These are phyloP conservation scores for Paracentrotus lividus DNA, from an alignment of 53 echinoderm and acorn worm species.

Conservation along the genomic window DNA sequence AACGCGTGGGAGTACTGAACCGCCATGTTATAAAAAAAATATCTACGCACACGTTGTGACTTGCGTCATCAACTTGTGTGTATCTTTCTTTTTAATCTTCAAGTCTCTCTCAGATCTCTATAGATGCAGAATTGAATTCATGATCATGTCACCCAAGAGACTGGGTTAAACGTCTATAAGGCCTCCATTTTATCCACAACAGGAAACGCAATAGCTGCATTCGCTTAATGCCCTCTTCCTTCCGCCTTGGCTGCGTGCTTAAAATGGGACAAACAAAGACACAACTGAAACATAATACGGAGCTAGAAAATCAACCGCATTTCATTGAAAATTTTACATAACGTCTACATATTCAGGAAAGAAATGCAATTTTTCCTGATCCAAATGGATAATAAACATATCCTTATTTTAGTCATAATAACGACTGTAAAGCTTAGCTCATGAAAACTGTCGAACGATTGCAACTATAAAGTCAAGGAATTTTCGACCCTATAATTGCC, in stretches of 20 bases:
- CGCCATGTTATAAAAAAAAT: not conserved
- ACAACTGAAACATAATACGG: not conserved
- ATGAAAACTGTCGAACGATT: not conserved
- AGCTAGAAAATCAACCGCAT: not conserved
- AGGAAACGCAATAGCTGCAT: slow-evolving; percentile 22
- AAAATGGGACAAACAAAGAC: not conserved
- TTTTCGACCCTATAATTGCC: not conserved
- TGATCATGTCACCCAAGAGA: slow-evolving; percentile 43
- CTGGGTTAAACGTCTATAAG: slow-evolving; percentile 55
- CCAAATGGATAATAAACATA: not conserved
- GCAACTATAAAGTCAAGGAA: not conserved
- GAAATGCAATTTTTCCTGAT: not conserved
- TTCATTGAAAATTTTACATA: not conserved
- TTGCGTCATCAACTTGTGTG: slow-evolving; percentile 63
- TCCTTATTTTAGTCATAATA: not conserved
- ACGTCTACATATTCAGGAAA: not conserved
- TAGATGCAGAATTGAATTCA: slow-evolving; percentile 21
- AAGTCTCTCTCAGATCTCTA: slow-evolving; percentile 14
- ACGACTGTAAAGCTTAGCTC: too few species aligned
- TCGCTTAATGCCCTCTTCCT: slow-evolving; percentile 14
- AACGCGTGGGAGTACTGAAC: slow-evolving; percentile 51
- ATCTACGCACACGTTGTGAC: slow-evolving; percentile 56
- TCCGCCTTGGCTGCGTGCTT: not conserved
- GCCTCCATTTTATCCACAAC: not conserved
- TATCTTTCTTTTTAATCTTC: not conserved